Conservation (phyloP, 2,113 vertebrate genomes). For the Loxodonta africana region DNA sequence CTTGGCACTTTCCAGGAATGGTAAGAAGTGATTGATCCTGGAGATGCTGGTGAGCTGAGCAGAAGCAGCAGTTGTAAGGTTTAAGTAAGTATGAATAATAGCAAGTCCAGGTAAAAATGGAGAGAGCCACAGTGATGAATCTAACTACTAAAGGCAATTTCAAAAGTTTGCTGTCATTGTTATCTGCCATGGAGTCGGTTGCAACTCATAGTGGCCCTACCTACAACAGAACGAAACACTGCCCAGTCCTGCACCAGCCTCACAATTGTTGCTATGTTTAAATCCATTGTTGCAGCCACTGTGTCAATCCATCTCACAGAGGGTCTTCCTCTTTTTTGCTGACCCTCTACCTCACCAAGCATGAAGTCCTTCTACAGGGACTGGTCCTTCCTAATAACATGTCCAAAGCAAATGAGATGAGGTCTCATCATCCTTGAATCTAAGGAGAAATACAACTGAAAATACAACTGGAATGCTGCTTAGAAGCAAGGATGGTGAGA, state of each 20-base stretch:
- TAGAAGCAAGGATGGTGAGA: not conserved
- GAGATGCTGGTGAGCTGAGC: not conserved
- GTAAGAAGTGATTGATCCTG: not conserved
- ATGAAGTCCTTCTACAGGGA: too few relatives aligned
- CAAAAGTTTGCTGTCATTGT: not conserved
- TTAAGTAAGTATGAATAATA: not conserved
- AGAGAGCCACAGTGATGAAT: not conserved
- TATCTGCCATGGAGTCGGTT: not conserved
- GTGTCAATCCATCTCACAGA: too few relatives aligned
- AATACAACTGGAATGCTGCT: not conserved
- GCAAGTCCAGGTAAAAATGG: not conserved
- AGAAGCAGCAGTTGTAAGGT: not conserved
- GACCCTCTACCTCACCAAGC: too few relatives aligned
- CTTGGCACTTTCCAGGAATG: not conserved
- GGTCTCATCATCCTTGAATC: too few relatives aligned
- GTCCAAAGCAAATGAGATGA: too few relatives aligned
- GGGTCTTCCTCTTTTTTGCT: too few relatives aligned
- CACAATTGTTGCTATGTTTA: too few relatives aligned
- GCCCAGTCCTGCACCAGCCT: too few relatives aligned
- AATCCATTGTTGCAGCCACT: too few relatives aligned
- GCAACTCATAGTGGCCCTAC: not conserved
- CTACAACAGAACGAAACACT: not conserved
- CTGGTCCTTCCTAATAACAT: too few relatives aligned
- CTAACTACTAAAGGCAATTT: not conserved
- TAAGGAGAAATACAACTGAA: not conserved